These are phyloP conservation scores for Forpus xanthops DNA, from an alignment of 2,797 vertebrate genomes.

Conservation along the genomic window DNA sequence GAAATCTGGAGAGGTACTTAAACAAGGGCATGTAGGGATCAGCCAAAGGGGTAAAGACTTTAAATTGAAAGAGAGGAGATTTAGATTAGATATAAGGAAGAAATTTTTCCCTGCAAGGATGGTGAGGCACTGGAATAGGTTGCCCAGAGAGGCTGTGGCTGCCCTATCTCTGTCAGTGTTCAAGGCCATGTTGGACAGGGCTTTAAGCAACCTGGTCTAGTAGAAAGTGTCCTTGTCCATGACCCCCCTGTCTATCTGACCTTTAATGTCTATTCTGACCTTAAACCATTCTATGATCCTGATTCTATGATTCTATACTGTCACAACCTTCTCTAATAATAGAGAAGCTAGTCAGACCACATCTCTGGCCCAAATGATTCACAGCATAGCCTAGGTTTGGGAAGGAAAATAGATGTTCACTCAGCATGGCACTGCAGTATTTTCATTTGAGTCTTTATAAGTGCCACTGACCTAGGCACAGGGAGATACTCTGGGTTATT, in stretches of 20 bases:
- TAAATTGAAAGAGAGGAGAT: background rate
- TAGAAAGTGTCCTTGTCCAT: background rate
- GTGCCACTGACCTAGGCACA: background rate
- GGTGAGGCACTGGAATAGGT: background rate
- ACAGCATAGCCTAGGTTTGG: background rate
- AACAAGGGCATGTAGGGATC: background rate
- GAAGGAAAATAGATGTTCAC: conserved; percentile 35
- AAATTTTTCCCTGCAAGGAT: background rate
- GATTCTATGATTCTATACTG: background rate
- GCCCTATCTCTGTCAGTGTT: background rate
- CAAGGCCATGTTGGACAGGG: background rate
- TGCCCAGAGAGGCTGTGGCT: background rate
- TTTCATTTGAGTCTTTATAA: background rate
- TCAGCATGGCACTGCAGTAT: background rate
- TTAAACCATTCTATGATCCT: background rate
- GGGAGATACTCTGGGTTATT: background rate
- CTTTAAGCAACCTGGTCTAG: background rate
- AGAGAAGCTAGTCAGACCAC: conserved; percentile 59
- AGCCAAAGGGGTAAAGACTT: background rate
- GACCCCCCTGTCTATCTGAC: too few species aligned
- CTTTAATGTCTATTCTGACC: background rate
- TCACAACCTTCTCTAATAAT: conserved; percentile 66
- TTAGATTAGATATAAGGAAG: background rate
- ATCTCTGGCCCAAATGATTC: conserved; percentile 62
- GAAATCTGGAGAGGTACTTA: background rate